Conservation (phyloP, 2,888 invertebrate species). For the Lasioglossum calceatum region DNA sequence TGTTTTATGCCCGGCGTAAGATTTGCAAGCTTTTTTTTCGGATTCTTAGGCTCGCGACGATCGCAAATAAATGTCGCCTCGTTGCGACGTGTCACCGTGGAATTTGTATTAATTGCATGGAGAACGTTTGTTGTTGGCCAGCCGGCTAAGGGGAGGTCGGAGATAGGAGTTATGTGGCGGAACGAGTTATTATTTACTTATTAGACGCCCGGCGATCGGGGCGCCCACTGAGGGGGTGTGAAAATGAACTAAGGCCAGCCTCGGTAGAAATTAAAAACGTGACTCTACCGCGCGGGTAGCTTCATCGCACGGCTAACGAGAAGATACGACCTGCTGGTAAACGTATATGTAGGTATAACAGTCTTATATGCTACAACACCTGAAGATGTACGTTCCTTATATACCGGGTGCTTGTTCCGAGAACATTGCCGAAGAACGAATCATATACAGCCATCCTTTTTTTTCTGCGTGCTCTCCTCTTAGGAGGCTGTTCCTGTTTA, state of each 20-base stretch:
- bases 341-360: slow-evolving; percentile 60
- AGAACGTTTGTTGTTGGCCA: slow-evolving; percentile 13
- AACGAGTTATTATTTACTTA: slow-evolving; percentile 82
- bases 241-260: slow-evolving; percentile 79
- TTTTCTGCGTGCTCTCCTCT: not conserved
- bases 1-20: not conserved
- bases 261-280: slow-evolving; percentile 83
- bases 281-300: slow-evolving; percentile 79
- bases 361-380: slow-evolving; percentile 56
- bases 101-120: slow-evolving; percentile 67
- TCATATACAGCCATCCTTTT: not conserved
- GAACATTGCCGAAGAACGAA: slow-evolving; percentile 23
- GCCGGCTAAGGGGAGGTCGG: slow-evolving; percentile 29
- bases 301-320: slow-evolving; percentile 80
- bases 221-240: slow-evolving; percentile 74
- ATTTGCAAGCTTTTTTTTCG: slow-evolving; percentile 1
- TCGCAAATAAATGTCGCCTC: slow-evolving; percentile 44
- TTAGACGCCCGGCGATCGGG: slow-evolving; percentile 71
- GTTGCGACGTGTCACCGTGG: slow-evolving; percentile 44
- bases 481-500: not conserved
- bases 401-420: slow-evolving; percentile 57
- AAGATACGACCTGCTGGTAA: slow-evolving; percentile 80
- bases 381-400: slow-evolving; percentile 59
- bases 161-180: slow-evolving; percentile 74
- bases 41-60: not conserved